These are phyloP conservation scores for Apamea monoglypha DNA, from an alignment of 2,888 invertebrate species.

Conservation along the genomic window DNA sequence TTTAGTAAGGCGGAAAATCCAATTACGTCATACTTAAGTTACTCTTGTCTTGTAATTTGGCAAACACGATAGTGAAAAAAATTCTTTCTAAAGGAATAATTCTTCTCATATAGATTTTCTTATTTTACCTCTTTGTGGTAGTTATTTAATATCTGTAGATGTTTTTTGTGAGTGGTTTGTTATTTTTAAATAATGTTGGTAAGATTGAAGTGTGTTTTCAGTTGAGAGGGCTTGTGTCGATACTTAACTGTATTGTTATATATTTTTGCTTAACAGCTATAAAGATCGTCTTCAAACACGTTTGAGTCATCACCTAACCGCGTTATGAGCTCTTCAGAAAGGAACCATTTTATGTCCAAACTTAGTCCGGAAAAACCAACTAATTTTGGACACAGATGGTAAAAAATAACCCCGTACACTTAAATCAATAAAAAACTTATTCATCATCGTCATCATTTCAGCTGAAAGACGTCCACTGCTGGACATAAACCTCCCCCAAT, in stretches of 20 bases:
- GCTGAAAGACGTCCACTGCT: too few species aligned
- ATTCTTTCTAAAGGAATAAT: slow-evolving; percentile 18
- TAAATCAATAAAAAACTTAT: too few species aligned
- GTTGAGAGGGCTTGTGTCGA: not conserved
- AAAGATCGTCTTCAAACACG: not conserved
- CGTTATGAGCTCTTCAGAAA: not conserved
- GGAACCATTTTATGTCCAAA: not conserved
- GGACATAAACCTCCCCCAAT: too few species aligned
- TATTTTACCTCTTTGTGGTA: slow-evolving; percentile 8
- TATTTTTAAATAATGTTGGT: slow-evolving; percentile 7
- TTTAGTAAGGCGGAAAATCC: slow-evolving; percentile 33
- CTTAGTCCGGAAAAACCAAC: not conserved
- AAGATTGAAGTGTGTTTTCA: not conserved
- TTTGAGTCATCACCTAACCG: not conserved
- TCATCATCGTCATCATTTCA: too few species aligned
- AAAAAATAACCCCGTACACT: not conserved
- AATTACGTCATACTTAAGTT: slow-evolving; percentile 45
- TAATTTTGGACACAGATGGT: not conserved
- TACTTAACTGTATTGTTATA: not conserved
- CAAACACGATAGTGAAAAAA: slow-evolving; percentile 41
- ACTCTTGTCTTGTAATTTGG: slow-evolving; percentile 34
- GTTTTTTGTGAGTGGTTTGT: not conserved
- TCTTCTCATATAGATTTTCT: not conserved
- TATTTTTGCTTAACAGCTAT: not conserved
- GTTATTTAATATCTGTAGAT: not conserved